These are phyloP conservation scores for Ennomos fuscantarius DNA, from an alignment of 2,888 invertebrate genomes.

Conservation along the genomic window DNA sequence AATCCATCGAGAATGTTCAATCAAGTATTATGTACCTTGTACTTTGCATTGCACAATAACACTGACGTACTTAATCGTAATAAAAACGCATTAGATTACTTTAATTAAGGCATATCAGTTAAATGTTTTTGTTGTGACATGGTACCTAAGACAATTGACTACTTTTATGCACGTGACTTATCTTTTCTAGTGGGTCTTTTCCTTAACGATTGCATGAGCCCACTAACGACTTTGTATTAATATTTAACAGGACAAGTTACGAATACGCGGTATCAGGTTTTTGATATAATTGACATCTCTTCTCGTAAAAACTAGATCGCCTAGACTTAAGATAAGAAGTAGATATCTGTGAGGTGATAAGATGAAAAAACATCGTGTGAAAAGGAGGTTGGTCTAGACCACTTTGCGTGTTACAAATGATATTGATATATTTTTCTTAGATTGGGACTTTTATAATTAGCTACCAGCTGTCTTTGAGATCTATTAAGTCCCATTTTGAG, in stretches of 20 bases:
- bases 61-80: conserved; percentile 2
- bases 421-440: too few relatives aligned
- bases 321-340: conserved; percentile 10
- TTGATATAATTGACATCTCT: conserved; percentile 39
- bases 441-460: too few relatives aligned
- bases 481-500: too few relatives aligned
- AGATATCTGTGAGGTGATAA: conserved; percentile 10
- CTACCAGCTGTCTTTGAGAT: too few relatives aligned
- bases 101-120: neutral
- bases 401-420: too few relatives aligned
- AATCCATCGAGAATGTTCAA: conserved; percentile 16
- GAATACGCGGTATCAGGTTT: conserved; percentile 27
- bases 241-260: conserved; percentile 35
- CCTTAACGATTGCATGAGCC: conserved; percentile 25
- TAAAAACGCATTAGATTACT: neutral
- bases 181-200: conserved; percentile 14
- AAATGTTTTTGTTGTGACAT: conserved; percentile 2
- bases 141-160: neutral
- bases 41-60: too few relatives aligned
- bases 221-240: conserved; percentile 35
- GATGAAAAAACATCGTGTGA: conserved; percentile 16
- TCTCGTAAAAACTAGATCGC: conserved; percentile 32
- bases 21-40: conserved; percentile 9
- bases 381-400: too few relatives aligned
- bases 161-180: neutral